phyloP scores from a whole-genome alignment of 1,140 invertebrate species.

The Formica selysi region DNA sequence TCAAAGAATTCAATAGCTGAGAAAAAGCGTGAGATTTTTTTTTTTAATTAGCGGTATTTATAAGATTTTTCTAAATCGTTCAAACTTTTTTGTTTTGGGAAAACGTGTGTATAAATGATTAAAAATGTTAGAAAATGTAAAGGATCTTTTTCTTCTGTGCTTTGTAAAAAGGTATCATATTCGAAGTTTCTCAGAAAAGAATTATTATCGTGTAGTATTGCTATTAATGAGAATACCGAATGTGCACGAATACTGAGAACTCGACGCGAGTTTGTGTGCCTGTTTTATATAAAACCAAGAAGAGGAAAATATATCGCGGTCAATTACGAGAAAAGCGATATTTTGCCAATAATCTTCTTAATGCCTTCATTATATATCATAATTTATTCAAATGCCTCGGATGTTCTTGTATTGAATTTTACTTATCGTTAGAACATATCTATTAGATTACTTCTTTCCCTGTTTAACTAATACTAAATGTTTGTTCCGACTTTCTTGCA shows the following conservation, averaged over 20 bases:
- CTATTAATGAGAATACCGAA: conserved; percentile 34
- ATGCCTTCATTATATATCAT: conserved; percentile 24
- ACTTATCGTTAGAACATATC: neutral
- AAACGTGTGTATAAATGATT: neutral
- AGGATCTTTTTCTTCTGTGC: neutral
- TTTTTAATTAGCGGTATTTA: no score
- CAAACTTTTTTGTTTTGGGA: neutral
- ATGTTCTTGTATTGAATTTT: neutral
- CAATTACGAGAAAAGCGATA: conserved; percentile 31
- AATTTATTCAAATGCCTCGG: conserved; percentile 34
- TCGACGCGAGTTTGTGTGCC: neutral
- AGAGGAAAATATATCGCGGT: conserved; percentile 34
- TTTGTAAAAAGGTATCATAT: neutral
- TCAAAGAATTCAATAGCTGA: neutral
- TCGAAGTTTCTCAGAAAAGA: neutral
- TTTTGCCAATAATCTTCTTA: conserved; percentile 45
- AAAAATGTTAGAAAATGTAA: no score
- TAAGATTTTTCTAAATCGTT: neutral
- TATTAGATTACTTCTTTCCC: no score
- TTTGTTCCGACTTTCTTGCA: neutral
- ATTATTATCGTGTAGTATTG: conserved; percentile 21
- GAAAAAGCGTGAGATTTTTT: neutral
- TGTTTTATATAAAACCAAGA: conserved; percentile 12
- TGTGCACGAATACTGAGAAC: conserved; percentile 15
- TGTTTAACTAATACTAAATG: neutral